Conservation (phyloP, 2,113 vertebrate genomes). For the Gobio gobio region DNA sequence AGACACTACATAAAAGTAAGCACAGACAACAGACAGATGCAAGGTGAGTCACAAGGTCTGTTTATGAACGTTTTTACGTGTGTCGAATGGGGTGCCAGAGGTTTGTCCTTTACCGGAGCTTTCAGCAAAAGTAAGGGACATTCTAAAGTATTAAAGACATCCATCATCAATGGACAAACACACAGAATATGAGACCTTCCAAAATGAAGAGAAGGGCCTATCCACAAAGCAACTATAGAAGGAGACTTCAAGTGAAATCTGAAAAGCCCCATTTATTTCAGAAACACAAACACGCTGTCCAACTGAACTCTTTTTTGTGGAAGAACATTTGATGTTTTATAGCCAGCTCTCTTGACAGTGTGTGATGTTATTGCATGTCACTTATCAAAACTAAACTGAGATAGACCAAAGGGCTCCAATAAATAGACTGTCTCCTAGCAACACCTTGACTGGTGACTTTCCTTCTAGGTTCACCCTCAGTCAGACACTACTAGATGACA, state of each 20-base stretch:
- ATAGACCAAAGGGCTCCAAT: slow-evolving; percentile 27
- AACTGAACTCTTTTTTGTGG: not conserved
- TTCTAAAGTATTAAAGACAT: slow-evolving; percentile 35
- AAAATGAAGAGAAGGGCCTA: not conserved
- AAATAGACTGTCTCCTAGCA: slow-evolving; percentile 42
- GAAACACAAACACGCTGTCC: not conserved
- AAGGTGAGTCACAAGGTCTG: slow-evolving; percentile 2
- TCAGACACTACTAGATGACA: not conserved
- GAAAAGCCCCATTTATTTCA: not conserved
- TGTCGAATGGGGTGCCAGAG: not conserved
- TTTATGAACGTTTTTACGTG: not conserved
- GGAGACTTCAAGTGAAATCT: not conserved
- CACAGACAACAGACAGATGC: not conserved
- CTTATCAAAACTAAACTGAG: slow-evolving; percentile 22
- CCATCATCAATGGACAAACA: not conserved
- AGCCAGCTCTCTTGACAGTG: not conserved
- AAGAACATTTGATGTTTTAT: not conserved
- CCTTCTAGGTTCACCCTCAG: not conserved
- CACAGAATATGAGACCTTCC: not conserved
- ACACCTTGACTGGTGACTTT: slow-evolving; percentile 37
- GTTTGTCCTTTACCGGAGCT: slow-evolving; percentile 2
- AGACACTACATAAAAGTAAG: not conserved
- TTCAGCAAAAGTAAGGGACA: not conserved
- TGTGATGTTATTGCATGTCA: slow-evolving; percentile 28
- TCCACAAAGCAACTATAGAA: not conserved